Evolutionary conservation across 1,140 invertebrate genomes (phyloP).

Genomic region (Akabosia matsudoensis): DNA sequence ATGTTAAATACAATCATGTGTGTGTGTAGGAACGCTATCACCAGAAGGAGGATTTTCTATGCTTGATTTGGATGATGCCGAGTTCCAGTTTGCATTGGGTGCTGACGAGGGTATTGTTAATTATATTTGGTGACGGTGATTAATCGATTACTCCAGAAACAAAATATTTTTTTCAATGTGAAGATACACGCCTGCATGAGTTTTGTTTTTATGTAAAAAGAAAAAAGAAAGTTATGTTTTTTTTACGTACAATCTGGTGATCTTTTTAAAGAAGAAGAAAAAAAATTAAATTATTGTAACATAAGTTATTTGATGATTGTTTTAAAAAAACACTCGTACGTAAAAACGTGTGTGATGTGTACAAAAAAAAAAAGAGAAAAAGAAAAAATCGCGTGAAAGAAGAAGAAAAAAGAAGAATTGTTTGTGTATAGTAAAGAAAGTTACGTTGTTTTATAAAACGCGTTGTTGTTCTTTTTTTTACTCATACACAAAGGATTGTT

Average conservation of each 20-base stretch:
- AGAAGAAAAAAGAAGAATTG: not conserved
- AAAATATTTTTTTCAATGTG: not conserved
- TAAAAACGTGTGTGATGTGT: too few relatives aligned
- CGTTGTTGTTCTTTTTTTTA: not conserved
- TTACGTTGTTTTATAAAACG: too few relatives aligned
- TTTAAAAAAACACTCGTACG: too few relatives aligned
- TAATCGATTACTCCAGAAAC: not conserved
- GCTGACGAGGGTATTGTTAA: conserved; percentile 19
- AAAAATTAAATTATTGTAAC: too few relatives aligned
- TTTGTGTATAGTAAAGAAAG: not conserved
- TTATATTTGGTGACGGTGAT: not conserved
- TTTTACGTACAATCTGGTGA: too few relatives aligned
- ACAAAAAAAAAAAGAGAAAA: not conserved
- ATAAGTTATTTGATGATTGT: too few relatives aligned
- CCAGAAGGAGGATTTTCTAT: conserved; percentile 10
- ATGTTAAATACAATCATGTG: not conserved
- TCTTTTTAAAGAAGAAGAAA: too few relatives aligned
- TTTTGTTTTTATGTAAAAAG: too few relatives aligned
- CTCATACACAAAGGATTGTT: not conserved
- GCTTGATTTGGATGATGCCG: conserved; percentile 8
- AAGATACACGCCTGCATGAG: not conserved
- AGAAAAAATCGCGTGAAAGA: not conserved
- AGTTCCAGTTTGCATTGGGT: conserved; percentile 21
- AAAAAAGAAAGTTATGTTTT: too few relatives aligned
- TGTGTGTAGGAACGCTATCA: not conserved